Conservation (phyloP, 2,113 vertebrate species). For the Elachura formosa region DNA sequence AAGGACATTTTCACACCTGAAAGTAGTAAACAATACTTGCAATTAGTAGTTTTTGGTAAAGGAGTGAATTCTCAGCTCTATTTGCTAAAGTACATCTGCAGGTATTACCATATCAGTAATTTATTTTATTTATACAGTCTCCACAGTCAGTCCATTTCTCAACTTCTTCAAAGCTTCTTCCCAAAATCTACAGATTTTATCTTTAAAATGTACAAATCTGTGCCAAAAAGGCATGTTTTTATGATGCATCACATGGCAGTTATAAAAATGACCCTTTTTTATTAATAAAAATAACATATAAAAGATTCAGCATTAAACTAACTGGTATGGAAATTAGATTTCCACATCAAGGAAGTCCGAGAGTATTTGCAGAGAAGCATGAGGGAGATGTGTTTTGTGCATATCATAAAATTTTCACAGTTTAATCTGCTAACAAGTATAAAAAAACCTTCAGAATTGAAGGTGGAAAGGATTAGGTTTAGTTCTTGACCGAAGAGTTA, state of each 20-base stretch:
- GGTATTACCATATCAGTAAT: not conserved
- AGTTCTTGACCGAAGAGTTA: not conserved
- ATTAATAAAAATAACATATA: not conserved
- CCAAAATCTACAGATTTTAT: not conserved
- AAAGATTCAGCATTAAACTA: not conserved
- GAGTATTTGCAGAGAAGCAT: not conserved
- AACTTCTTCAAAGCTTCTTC: not conserved
- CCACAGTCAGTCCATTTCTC: not conserved
- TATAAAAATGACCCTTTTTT: not conserved
- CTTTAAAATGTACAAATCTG: not conserved
- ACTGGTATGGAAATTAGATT: not conserved
- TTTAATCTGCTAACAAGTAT: not conserved
- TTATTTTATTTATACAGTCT: not conserved
- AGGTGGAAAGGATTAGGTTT: not conserved
- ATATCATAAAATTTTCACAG: not conserved
- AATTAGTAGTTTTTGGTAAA: not conserved
- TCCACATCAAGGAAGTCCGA: not conserved
- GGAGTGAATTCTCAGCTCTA: not conserved
- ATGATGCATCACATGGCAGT: not conserved
- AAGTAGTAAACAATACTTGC: not conserved
- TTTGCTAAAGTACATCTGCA: not conserved
- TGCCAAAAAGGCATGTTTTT: fast-evolving
- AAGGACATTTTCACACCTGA: not conserved
- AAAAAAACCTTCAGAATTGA: not conserved
- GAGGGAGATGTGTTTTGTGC: fast-evolving